Evolutionary conservation across 1,140 invertebrate species (phyloP).

Genomic region (Eriocheir sinensis): DNA sequence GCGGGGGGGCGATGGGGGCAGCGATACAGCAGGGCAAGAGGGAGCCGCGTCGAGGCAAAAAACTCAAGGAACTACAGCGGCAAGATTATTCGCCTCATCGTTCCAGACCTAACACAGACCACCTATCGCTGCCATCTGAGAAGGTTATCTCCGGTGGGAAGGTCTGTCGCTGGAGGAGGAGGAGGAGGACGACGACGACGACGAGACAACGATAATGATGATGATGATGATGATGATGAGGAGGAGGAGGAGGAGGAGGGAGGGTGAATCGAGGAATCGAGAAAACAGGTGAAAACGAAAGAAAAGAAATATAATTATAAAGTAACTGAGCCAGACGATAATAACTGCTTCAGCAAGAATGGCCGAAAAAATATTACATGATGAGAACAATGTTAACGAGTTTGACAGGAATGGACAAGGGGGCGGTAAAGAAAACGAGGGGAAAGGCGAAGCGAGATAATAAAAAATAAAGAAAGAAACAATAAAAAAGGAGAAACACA

Average conservation of each 20-base stretch:
- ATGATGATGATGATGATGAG: background rate
- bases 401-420: no score
- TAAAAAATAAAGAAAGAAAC: no score
- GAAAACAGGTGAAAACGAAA: no score
- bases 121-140: background rate
- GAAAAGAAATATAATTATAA: background rate
- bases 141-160: background rate
- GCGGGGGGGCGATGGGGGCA: no score
- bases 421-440: no score
- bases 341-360: no score
- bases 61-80: background rate
- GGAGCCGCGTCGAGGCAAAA: background rate
- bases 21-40: background rate
- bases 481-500: no score
- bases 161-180: background rate
- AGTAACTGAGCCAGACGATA: background rate
- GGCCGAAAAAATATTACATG: no score
- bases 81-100: conserved; percentile 13
- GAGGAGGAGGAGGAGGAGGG: background rate
- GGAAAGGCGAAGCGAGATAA: no score
- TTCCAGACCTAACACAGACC: background rate
- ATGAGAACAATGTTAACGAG: no score
- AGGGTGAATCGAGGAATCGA: background rate
- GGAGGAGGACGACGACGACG: background rate
- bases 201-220: background rate